Evolutionary conservation across 1,140 invertebrate genomes (phyloP).

Genomic region (Drosophila nigromelanica): DNA sequence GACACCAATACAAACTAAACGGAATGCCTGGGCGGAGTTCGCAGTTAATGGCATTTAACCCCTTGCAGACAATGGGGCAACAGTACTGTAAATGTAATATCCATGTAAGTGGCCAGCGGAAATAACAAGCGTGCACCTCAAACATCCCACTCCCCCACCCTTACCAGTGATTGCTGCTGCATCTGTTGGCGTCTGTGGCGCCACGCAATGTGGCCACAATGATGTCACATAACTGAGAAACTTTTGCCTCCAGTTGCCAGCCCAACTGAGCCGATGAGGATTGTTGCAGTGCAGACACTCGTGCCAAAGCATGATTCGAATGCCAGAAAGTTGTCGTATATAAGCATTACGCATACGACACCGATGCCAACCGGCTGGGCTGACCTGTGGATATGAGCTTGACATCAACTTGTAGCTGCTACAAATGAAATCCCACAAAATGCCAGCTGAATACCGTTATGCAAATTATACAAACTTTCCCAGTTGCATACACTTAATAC

Average conservation of each 20-base stretch:
- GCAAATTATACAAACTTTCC: constrained; percentile 6
- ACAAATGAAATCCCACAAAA: background rate
- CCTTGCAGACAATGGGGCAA: background rate
- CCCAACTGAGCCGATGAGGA: background rate
- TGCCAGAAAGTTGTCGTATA: constrained; percentile 13
- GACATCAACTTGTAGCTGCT: constrained; percentile 4
- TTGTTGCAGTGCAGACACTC: background rate
- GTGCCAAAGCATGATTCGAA: constrained; percentile 16
- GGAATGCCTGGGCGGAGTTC: background rate
- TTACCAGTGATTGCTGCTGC: background rate
- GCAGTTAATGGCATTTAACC: constrained; percentile 2
- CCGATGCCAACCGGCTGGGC: constrained; percentile 7
- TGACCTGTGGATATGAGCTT: background rate
- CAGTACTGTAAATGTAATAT: constrained; percentile 1
- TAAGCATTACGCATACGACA: constrained; percentile 39
- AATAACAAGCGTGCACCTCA: constrained; percentile 31
- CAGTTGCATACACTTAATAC: background rate
- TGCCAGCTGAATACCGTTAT: constrained; percentile 7
- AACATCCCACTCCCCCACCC: background rate
- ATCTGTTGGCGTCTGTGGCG: background rate
- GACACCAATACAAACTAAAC: background rate
- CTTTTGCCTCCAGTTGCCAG: constrained; percentile 17
- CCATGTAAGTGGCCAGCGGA: constrained; percentile 42
- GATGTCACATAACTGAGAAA: constrained; percentile 45
- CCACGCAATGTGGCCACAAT: constrained; percentile 36